Percentiles rank a stretch among this genome's conserved stretches.
These are phyloP conservation scores for Lophius piscatorius DNA, from an alignment of 2,113 vertebrate genomes.

Conservation along the genomic window DNA sequence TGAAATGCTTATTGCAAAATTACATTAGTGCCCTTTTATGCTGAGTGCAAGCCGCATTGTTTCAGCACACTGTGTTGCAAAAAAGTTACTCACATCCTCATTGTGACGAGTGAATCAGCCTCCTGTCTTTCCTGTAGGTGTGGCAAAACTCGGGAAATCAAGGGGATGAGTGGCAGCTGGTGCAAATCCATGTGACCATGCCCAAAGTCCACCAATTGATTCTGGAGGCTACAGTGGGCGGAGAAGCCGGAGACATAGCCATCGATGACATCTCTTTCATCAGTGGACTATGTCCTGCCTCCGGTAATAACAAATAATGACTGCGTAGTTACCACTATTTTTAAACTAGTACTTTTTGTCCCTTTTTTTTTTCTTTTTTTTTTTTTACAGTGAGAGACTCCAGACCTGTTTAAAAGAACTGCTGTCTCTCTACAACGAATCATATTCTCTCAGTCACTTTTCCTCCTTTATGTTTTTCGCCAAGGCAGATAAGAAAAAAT, in stretches of 20 bases:
- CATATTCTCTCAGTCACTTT: not conserved
- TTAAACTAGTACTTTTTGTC: too few relatives aligned
- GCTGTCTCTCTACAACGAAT: not conserved
- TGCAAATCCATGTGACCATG: constrained; percentile 67
- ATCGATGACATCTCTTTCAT: constrained; percentile 74
- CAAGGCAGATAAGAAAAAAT: too few relatives aligned
- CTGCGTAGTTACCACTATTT: too few relatives aligned
- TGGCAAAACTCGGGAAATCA: constrained; percentile 77
- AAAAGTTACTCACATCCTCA: constrained; percentile 73
- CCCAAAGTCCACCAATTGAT: constrained; percentile 73
- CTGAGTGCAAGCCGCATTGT: constrained; percentile 43
- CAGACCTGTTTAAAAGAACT: not conserved
- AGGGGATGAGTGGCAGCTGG: constrained; percentile 70
- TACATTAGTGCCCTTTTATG: constrained; percentile 28
- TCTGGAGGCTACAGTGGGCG: constrained; percentile 76
- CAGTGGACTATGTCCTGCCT: constrained; percentile 63
- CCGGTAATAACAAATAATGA: constrained; percentile 59
- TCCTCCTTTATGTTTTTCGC: not conserved
- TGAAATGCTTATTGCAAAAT: constrained; percentile 69
- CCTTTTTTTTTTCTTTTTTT: too few relatives aligned
- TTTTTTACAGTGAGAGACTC: too few relatives aligned
- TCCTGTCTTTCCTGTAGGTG: constrained; percentile 72
- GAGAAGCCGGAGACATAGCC: constrained; percentile 76
- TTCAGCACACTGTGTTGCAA: constrained; percentile 52
- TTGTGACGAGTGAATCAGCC: constrained; percentile 62